Conservation (phyloP, 2,888 invertebrate species). For the Acleris sparsana region DNA sequence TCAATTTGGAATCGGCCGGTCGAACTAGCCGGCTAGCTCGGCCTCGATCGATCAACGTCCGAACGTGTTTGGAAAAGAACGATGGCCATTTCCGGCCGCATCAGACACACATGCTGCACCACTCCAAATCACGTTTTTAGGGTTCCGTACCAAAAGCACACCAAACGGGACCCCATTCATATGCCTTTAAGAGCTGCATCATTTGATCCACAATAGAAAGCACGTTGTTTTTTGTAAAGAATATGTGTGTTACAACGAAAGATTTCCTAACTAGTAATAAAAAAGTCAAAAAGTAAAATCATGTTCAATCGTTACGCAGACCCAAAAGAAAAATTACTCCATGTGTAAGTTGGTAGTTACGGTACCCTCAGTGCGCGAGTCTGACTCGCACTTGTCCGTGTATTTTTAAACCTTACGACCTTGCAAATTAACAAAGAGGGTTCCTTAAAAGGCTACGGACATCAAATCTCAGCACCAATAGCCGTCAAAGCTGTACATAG, state of each 20-base stretch:
- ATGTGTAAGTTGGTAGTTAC: too few species aligned
- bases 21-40: not conserved
- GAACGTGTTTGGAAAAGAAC: conserved; percentile 51
- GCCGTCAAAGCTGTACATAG: not conserved
- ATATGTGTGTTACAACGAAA: too few species aligned
- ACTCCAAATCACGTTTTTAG: conserved; percentile 5
- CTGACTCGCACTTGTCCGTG: not conserved
- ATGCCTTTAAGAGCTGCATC: too few species aligned
- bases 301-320: too few species aligned
- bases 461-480: conserved; percentile 8
- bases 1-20: not conserved
- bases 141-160: too few species aligned
- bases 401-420: conserved; percentile 12
- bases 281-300: too few species aligned
- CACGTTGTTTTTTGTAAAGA: too few species aligned
- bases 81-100: conserved; percentile 61
- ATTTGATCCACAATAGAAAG: too few species aligned
- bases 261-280: too few species aligned
- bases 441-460: conserved; percentile 9
- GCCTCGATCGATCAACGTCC: conserved; percentile 56
- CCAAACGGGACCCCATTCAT: too few species aligned
- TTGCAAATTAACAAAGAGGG: conserved; percentile 10
- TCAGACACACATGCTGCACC: conserved; percentile 38
- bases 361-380: too few species aligned
- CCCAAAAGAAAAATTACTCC: too few species aligned